Evolutionary conservation across 2,888 invertebrate genomes (phyloP), one percentile per base, ranked within the genome.

Genomic region (Galeruca laticollis): DNA sequence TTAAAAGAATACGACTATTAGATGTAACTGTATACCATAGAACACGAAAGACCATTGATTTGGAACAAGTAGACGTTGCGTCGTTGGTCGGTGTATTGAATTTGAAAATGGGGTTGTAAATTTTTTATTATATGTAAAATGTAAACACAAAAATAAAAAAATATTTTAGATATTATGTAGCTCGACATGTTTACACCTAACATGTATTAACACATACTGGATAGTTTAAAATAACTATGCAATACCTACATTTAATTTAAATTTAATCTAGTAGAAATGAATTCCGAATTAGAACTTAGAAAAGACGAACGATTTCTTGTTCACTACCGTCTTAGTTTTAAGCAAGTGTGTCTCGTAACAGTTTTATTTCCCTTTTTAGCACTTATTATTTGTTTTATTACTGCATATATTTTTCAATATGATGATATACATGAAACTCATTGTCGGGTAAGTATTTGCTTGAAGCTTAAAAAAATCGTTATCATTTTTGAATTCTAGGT

Each of bases 391-490:
- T 97, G 97, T 87, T 95, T 97, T 86, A 88, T 94, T 84, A 93
- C 95, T 77, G 96, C 96, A 74, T 93, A 94, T 84, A 91, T 96
- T 84, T 97, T 95, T 87, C 95, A 96, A 87, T 92, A 92, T 86
- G 94, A 96, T 87, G 95, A 96, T 86, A 94, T 97, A 82, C 97
- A 97, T 83, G 96, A 96, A 89, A 96, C 96, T 77, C 95, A 96
- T 87, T 97, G 97, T 89, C 92, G 92, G 86, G 97, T 97, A 88
- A 91, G 93, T 61, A 63, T 21, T 51, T 60, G 33, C 33, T 47
- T 21, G 4, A 13, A n/a, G 43, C 31, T 15, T n/a, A 51, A 56
- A 64, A 13, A 20, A 15, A 3, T 47, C 2, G 13, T 37, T 9
- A 47, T 47, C 18, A 26, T 15, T 18, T 43, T 9, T 18, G 9